Conservation (phyloP, 2,797 vertebrate species). For the Sebastes glaucus region DNA sequence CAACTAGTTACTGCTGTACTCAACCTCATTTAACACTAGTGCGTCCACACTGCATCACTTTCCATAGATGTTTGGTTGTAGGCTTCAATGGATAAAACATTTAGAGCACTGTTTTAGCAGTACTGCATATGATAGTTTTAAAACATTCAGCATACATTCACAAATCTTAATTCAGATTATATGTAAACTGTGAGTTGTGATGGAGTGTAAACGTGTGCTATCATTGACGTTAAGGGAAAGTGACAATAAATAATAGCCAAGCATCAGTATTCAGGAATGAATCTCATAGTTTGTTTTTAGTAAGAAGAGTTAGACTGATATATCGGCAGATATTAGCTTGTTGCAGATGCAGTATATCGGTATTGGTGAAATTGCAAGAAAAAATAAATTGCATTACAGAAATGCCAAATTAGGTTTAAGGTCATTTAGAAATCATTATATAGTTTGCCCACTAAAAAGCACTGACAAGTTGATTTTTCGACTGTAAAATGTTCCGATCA, state of each 20-base stretch:
- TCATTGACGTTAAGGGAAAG: neutral
- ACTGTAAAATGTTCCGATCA: neutral
- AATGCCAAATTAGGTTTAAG: neutral
- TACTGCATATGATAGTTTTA: neutral
- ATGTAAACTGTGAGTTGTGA: neutral
- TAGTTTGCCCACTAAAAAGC: neutral
- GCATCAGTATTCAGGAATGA: neutral
- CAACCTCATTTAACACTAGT: neutral
- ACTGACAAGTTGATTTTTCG: neutral
- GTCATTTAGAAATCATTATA: neutral
- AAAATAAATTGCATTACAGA: neutral
- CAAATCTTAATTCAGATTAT: neutral
- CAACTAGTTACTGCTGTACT: neutral
- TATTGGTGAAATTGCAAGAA: too few species aligned
- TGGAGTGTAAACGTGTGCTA: neutral
- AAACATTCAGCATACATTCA: neutral
- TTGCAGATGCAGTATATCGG: neutral
- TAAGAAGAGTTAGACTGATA: neutral
- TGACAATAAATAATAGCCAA: neutral
- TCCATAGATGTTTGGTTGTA: neutral
- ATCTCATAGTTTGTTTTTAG: neutral
- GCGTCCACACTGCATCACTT: neutral
- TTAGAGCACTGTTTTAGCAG: neutral
- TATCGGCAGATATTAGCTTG: neutral
- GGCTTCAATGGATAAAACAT: neutral